Evolutionary conservation across 2,113 vertebrate genomes (phyloP).

Genomic region (Erpornis zantholeuca): DNA sequence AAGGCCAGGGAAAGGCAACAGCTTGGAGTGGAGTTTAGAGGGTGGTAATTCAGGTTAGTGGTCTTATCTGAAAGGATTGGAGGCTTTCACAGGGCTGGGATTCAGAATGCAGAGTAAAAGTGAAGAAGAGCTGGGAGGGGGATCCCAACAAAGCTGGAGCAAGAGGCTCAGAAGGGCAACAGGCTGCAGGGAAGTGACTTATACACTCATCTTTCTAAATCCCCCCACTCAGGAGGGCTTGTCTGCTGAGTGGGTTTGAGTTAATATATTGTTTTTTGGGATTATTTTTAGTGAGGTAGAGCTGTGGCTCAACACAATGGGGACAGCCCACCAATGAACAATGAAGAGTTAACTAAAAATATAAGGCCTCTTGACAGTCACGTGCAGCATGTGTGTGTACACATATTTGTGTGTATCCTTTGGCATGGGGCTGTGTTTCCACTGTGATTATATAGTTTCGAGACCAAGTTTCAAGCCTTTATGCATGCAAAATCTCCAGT

Average conservation of each 20-base stretch:
- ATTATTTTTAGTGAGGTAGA: not conserved
- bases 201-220: not conserved
- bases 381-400: not conserved
- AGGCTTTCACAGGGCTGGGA: not conserved
- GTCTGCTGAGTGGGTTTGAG: not conserved
- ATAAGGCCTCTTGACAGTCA: not conserved
- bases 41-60: not conserved
- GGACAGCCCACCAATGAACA: not conserved
- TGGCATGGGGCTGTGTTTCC: not conserved
- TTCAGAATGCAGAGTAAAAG: not conserved
- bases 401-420: not conserved
- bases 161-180: not conserved
- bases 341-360: not conserved
- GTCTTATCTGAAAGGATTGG: not conserved
- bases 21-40: not conserved
- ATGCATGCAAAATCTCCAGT: not conserved
- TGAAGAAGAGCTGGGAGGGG: not conserved
- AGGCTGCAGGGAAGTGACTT: not conserved
- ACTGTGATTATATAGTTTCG: not conserved
- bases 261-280: not conserved
- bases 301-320: not conserved
- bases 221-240: not conserved
- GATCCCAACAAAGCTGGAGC: rapidly evolving
- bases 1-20: too few species aligned
- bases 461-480: not conserved